Base-by-base conservation (phyloP, 1,140 invertebrate genomes). In the Melipona quadrifasciata region DNA sequence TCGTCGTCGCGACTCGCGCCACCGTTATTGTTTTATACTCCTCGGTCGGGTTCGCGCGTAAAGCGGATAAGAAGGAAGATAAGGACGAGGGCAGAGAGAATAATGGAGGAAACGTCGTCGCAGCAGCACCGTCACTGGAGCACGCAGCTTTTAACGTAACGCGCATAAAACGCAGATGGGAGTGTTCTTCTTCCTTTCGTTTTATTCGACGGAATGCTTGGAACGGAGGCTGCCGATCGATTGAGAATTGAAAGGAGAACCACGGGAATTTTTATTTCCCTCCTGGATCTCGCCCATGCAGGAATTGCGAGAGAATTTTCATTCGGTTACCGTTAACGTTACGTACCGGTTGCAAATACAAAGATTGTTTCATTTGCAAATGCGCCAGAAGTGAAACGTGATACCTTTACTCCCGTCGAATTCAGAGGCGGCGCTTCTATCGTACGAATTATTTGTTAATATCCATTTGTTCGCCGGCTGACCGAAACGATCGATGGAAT, bases 381-480 rank as follows among this genome's bases (percentile, higher is more conserved):
- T 68, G 73, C 27, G 21, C 67, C 1, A 24, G 39, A 11, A 47
- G 64, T 24, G 21, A 5, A 65, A 31, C 19, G 27, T 17, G 31
- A 53, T 39, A 71, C 12, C 12, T 58, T 71, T 19, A 19, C 17
- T 2, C 4, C 12, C 21, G n/a, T n/a, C 12, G 34, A 2, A 4
- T 3, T 21, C 67, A 10, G 10, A 21, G 19, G 5, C 8, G 47
- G 21, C 17, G 27, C 21, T 73, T 58, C 65, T 68, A 78, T 87
- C 87, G 74, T 68, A n/a, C 51, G 58, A 88, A 88, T 87, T 82
- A 83, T 88, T 88, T 79, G 87, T 88, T 87, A 88, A 88, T 88
- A 88, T 67, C 87, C 84, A 82, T 85, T 85, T 88, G 57, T 67
- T 58, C 76, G 82, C 82, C 57, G 31, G 71, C 58, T 67, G 61